These are phyloP conservation scores for Xestia c-nigrum DNA, from an alignment of 2,888 invertebrate species.

Conservation along the genomic window DNA sequence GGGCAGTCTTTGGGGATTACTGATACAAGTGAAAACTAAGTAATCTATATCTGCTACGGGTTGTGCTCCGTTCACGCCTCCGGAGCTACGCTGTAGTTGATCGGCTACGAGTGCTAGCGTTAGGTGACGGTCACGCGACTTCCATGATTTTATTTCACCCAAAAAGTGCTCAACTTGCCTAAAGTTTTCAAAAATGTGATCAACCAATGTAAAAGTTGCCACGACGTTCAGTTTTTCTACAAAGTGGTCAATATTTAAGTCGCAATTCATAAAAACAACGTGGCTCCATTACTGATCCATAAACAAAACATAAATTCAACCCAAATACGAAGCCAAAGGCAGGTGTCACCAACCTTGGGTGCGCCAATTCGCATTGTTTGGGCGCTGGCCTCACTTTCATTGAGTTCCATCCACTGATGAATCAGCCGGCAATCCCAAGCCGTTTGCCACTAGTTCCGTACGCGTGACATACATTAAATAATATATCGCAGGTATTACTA, in stretches of 20 bases:
- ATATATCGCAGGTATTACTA: slow-evolving; percentile 53
- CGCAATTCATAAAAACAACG: background rate
- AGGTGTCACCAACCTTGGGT: slow-evolving; percentile 61
- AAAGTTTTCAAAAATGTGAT: no score
- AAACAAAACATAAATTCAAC: slow-evolving; percentile 35
- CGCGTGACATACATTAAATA: slow-evolving; percentile 82
- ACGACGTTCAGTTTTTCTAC: background rate
- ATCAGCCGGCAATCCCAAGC: slow-evolving; percentile 86
- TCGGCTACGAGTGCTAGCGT: no score
- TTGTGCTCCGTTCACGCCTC: no score
- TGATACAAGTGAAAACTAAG: no score
- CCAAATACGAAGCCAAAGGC: slow-evolving; percentile 20
- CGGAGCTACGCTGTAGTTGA: no score
- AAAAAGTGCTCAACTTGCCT: no score
- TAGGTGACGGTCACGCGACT: no score
- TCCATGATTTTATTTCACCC: no score
- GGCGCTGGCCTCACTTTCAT: slow-evolving; percentile 78
- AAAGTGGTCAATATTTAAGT: background rate
- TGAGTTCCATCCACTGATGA: slow-evolving; percentile 75
- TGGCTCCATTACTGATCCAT: background rate
- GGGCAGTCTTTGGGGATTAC: no score
- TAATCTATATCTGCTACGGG: no score
- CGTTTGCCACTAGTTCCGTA: slow-evolving; percentile 79
- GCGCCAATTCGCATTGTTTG: slow-evolving; percentile 67
- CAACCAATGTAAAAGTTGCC: no score